Conservation (phyloP, 2,113 vertebrate genomes). For the Dipodomys spectabilis region DNA sequence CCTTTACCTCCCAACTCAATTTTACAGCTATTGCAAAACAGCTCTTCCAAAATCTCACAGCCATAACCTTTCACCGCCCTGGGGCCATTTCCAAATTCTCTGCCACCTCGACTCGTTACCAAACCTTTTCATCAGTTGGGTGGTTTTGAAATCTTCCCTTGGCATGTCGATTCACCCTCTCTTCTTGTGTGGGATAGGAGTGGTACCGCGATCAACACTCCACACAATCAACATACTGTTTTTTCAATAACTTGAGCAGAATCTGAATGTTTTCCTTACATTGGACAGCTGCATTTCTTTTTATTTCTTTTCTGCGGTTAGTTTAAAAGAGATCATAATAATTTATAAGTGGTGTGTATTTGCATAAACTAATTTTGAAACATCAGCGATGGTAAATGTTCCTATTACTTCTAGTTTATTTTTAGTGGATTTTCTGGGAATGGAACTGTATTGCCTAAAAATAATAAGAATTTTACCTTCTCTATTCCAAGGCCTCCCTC, state of each 20-base stretch:
- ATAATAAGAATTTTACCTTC: not conserved
- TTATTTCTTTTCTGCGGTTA: not conserved
- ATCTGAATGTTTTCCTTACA: not conserved
- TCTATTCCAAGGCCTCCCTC: not conserved
- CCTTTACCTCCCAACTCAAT: not conserved
- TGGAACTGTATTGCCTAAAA: not conserved
- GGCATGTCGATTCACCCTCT: not conserved
- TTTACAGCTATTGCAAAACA: not conserved
- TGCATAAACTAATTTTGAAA: not conserved
- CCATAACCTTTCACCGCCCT: not conserved
- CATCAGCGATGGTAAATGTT: not conserved
- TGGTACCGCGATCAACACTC: not conserved
- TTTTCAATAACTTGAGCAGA: not conserved
- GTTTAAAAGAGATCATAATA: not conserved
- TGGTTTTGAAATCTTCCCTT: constrained; percentile 4
- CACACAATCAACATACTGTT: too few relatives aligned
- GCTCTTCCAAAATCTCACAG: not conserved
- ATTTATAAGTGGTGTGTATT: not conserved
- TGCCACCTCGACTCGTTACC: not conserved
- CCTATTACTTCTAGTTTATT: not conserved
- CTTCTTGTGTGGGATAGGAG: not conserved
- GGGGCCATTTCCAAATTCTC: not conserved
- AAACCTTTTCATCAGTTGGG: not conserved
- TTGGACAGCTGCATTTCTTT: not conserved
- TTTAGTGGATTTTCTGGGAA: constrained; percentile 27